Conservation (phyloP, 1,140 invertebrate genomes). For the Neodiprion virginianus region DNA sequence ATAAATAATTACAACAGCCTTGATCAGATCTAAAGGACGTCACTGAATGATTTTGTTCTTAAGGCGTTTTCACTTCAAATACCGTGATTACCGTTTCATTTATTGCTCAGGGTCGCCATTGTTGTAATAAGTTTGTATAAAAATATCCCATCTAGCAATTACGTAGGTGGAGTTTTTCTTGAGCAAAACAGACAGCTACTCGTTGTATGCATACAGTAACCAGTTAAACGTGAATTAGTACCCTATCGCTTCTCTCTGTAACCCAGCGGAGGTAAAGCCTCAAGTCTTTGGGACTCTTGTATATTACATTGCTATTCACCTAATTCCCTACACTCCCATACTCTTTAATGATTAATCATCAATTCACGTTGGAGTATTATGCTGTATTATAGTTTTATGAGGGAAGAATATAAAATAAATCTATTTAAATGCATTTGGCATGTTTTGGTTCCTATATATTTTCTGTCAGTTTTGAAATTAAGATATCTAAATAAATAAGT, state of each 20-base stretch:
- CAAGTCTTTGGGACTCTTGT: slow-evolving; percentile 19
- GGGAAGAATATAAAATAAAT: slow-evolving; percentile 43
- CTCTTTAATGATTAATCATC: slow-evolving; percentile 21
- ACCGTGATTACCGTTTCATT: slow-evolving; percentile 2
- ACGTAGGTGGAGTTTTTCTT: not conserved
- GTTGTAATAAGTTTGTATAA: not conserved
- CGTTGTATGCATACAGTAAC: not conserved
- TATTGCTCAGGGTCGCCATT: not conserved
- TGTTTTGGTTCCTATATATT: slow-evolving; percentile 30
- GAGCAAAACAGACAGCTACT: not conserved
- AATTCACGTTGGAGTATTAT: slow-evolving; percentile 21
- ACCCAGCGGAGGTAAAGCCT: slow-evolving; percentile 3
- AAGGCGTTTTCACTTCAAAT: not conserved
- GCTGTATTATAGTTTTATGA: slow-evolving; percentile 22
- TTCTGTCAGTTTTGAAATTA: not conserved
- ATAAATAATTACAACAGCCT: not conserved
- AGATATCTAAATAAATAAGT: not conserved
- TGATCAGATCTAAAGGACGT: not conserved
- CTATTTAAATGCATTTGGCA: slow-evolving; percentile 54
- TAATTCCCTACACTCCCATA: slow-evolving; percentile 15
- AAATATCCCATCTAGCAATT: not conserved
- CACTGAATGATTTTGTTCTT: not conserved
- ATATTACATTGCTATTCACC: slow-evolving; percentile 23
- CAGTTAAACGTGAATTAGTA: not conserved
- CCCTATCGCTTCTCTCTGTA: not conserved